Base-by-base conservation (phyloP, 1,140 invertebrate species). In the Drosophila orena region DNA sequence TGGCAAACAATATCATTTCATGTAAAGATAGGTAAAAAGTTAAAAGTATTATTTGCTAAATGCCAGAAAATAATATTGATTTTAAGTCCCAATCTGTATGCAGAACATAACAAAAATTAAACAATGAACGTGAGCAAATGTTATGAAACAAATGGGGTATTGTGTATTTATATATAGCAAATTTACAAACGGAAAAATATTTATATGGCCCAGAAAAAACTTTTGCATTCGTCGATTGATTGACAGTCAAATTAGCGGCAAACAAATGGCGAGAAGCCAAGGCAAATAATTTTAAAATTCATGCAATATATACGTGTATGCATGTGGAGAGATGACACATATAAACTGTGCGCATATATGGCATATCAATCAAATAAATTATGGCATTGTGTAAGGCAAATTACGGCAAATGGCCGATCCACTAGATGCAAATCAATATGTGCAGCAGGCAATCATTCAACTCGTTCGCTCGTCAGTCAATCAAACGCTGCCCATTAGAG, bases 211-310 rank as follows among this genome's bases (percentile, higher is more conserved):
- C 24, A 59, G 54, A 61, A 47, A n/a, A 61, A 66, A 76, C 30
- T 60, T 43, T 30, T 61, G 40, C 62, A 66, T 68, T 58, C 70
- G 55, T 47, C 65, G 55, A 79, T 83, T 88, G 83, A 88, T 89
- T 88, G 83, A 88, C 83, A 88, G 83, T 83, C 84, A 88, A 88
- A 88, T 88, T 88, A 88, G 84, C 79, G 79, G 84, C 83, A 88
- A 89, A 89, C 66, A 83, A 83, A 88, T 79, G 64, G 70, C 55
- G 22, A 68, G 30, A 77, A 61, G 64, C 43, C 61, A 75, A 78
- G 78, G 69, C 65, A 81, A 78, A 86, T 88, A 81, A 83, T 88
- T 88, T 86, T 76, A 71, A 88, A 58, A 88, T 79, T 72, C 65
- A 73, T 73, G 61, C 46, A 30, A 53, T 58, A 46, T 35, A 59